A percentile compares a stretch with the other conserved stretches of the same genome.
Conservation (phyloP, 2,888 invertebrate genomes). For the Pollenia amentaria region DNA sequence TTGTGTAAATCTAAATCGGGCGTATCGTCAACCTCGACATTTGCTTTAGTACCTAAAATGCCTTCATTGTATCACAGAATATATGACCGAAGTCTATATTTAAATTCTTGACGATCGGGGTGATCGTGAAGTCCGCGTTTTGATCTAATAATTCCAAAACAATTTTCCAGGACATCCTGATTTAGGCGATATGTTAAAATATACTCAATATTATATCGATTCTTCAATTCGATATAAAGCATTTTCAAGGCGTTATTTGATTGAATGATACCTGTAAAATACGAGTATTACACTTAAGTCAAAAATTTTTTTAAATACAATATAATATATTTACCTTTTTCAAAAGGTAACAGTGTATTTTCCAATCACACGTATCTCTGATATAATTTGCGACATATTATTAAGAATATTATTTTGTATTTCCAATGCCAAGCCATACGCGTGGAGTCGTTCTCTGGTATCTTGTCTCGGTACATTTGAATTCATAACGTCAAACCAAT, state of each 20-base stretch:
- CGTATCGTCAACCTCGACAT: constrained; percentile 32
- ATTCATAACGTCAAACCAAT: constrained; percentile 16
- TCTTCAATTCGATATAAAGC: constrained; percentile 18
- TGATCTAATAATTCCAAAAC: constrained; percentile 28
- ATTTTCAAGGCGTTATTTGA: no score
- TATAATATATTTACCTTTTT: background rate
- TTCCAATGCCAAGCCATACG: constrained; percentile 37
- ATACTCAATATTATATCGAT: constrained; percentile 2
- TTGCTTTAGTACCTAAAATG: background rate
- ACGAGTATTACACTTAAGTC: no score
- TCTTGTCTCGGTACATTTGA: constrained; percentile 40
- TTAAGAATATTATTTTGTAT: constrained; percentile 42
- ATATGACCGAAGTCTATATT: no score
- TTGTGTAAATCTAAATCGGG: constrained; percentile 14
- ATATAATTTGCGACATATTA: constrained; percentile 53
- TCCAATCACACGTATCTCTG: constrained; percentile 44
- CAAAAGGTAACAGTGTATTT: constrained; percentile 39
- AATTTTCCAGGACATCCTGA: constrained; percentile 44
- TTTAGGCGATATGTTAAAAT: constrained; percentile 28
- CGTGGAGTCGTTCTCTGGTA: constrained; percentile 30
- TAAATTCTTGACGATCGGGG: constrained; percentile 28
- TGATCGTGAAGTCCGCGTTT: constrained; percentile 55
- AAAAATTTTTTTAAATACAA: no score
- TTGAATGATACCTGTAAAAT: no score
- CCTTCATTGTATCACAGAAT: background rate